phyloP scores from a whole-genome alignment of 2,113 vertebrate genomes.

The Pterocles burchelli region DNA sequence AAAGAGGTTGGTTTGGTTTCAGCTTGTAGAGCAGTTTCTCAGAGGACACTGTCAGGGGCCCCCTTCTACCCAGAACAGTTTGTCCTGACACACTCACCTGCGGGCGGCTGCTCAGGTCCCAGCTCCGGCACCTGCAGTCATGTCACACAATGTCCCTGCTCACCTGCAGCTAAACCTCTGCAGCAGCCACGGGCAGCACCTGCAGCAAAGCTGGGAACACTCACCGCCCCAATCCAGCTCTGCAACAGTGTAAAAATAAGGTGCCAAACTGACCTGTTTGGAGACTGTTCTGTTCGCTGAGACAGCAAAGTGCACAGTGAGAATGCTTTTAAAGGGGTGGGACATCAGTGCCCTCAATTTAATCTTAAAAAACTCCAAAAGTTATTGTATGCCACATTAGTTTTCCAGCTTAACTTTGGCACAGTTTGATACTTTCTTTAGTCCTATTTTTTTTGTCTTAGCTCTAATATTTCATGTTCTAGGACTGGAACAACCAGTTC shows the following conservation, averaged over 20 bases:
- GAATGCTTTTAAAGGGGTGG: neutral
- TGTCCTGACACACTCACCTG: slow-evolving; percentile 8
- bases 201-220: neutral
- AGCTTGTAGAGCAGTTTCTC: neutral
- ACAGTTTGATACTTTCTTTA: neutral
- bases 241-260: neutral
- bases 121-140: neutral
- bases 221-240: neutral
- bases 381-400: neutral
- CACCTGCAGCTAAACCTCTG: neutral
- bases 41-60: neutral
- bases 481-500: neutral
- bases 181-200: neutral
- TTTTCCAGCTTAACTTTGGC: neutral
- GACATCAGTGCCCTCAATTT: neutral
- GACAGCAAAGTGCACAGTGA: neutral
- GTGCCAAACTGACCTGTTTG: neutral
- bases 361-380: neutral
- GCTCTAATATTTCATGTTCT: neutral
- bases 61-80: neutral
- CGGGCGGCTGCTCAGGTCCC: neutral
- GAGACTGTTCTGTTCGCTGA: neutral
- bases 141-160: neutral
- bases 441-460: neutral
- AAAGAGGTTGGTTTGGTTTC: neutral